Conservation (phyloP, 2,888 invertebrate species). For the Eulithis prunata region DNA sequence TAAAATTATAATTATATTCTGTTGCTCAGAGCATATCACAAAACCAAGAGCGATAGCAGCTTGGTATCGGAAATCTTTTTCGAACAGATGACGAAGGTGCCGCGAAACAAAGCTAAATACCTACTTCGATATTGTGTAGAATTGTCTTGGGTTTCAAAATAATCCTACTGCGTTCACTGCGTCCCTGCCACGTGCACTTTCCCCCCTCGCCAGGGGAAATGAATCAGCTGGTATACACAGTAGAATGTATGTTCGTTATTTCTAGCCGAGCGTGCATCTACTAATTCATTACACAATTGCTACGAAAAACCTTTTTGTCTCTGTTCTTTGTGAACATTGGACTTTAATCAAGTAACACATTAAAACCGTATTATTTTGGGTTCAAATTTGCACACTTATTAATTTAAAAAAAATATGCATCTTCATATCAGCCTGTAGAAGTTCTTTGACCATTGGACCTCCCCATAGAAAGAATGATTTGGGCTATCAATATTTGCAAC, state of each 20-base stretch:
- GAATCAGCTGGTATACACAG: constrained; percentile 24
- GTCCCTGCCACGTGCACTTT: constrained; percentile 1
- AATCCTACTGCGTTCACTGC: not conserved
- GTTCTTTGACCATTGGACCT: no score
- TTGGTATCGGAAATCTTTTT: no score
- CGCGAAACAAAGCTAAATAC: no score
- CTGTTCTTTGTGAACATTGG: not conserved
- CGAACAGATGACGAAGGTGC: no score
- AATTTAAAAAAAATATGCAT: no score
- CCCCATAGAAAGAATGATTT: no score
- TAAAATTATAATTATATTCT: no score
- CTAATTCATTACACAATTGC: not conserved
- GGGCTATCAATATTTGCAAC: no score
- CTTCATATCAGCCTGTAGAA: no score
- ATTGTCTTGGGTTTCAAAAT: not conserved
- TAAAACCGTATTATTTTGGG: not conserved
- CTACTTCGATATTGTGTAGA: no score
- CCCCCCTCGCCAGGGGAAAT: constrained; percentile 25
- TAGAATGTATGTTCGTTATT: constrained; percentile 13
- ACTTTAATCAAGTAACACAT: not conserved
- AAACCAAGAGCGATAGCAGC: no score
- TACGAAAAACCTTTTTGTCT: not conserved
- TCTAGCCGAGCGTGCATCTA: not conserved
- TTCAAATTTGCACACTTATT: not conserved
- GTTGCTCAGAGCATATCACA: no score